Evolutionary conservation across 1,140 invertebrate genomes (phyloP).

Genomic region (Rhagoletis pomonella): DNA sequence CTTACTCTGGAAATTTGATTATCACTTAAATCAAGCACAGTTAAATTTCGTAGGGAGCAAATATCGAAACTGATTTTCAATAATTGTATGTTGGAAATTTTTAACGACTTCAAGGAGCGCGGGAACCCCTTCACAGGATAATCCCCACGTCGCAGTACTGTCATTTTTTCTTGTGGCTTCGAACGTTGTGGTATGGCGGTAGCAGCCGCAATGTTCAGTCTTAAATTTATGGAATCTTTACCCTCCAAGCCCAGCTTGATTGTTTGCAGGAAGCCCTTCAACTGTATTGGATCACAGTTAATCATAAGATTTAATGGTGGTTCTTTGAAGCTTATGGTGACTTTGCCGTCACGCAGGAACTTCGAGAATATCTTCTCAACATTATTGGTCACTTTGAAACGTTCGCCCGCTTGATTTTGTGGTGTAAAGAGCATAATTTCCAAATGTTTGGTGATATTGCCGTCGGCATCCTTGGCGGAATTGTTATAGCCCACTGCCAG

Average conservation of each 20-base stretch:
- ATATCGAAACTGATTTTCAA: slow-evolving; percentile 82
- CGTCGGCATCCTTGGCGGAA: slow-evolving; percentile 61
- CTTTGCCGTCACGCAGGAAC: slow-evolving; percentile 83
- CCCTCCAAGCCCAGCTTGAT: slow-evolving; percentile 79
- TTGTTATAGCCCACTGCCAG: slow-evolving; percentile 79
- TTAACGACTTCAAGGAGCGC: slow-evolving; percentile 69
- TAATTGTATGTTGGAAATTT: slow-evolving; percentile 77
- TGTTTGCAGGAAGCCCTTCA: slow-evolving; percentile 82
- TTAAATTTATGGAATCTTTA: slow-evolving; percentile 77
- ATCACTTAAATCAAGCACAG: slow-evolving; percentile 83
- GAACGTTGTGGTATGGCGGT: slow-evolving; percentile 74
- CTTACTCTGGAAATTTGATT: slow-evolving; percentile 81
- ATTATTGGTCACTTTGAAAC: slow-evolving; percentile 81
- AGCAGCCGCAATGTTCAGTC: slow-evolving; percentile 75
- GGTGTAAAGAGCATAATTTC: slow-evolving; percentile 81
- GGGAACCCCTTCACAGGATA: slow-evolving; percentile 84
- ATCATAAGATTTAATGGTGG: slow-evolving; percentile 83
- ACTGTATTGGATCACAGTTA: slow-evolving; percentile 79
- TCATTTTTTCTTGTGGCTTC: slow-evolving; percentile 76
- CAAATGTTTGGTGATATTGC: slow-evolving; percentile 71
- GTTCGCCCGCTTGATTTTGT: slow-evolving; percentile 79
- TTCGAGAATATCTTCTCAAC: slow-evolving; percentile 81
- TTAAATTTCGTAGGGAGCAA: slow-evolving; percentile 79
- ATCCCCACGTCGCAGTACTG: slow-evolving; percentile 78
- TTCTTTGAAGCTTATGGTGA: slow-evolving; percentile 81